Conservation (phyloP, 2,113 vertebrate genomes). For the Leuciscus idus region DNA sequence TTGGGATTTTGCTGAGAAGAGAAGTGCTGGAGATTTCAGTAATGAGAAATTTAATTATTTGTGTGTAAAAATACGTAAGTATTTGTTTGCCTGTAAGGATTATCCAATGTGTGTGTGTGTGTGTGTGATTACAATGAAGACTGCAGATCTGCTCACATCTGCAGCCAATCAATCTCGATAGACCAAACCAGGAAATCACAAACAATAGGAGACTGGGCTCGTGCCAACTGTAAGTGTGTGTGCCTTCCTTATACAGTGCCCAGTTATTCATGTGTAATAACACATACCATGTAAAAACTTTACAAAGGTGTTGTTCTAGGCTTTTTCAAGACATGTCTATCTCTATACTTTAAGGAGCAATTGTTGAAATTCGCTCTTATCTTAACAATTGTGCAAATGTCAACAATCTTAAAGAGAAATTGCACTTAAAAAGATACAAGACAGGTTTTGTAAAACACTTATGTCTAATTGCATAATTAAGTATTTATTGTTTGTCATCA, state of each 20-base stretch:
- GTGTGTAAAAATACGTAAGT: neutral
- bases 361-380: neutral
- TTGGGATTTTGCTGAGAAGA: conserved; percentile 47
- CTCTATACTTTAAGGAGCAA: neutral
- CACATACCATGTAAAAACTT: neutral
- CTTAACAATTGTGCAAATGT: neutral
- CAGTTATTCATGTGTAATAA: conserved; percentile 25
- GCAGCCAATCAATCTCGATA: conserved; percentile 42
- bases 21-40: conserved; percentile 43
- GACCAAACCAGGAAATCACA: conserved; percentile 49
- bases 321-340: neutral
- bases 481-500: neutral
- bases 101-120: conserved; percentile 29
- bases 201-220: conserved; percentile 51
- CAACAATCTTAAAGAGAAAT: neutral
- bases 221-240: conserved; percentile 31
- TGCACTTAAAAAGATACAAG: neutral
- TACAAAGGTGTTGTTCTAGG: neutral
- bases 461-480: neutral
- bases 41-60: conserved; percentile 39
- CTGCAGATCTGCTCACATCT: conserved; percentile 46
- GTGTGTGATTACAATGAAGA: conserved; percentile 43
- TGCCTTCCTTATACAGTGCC: neutral
- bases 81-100: neutral
- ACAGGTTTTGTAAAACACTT: neutral